Conservation (phyloP, 2,888 invertebrate genomes). For the Pachycephus smyrnensis region DNA sequence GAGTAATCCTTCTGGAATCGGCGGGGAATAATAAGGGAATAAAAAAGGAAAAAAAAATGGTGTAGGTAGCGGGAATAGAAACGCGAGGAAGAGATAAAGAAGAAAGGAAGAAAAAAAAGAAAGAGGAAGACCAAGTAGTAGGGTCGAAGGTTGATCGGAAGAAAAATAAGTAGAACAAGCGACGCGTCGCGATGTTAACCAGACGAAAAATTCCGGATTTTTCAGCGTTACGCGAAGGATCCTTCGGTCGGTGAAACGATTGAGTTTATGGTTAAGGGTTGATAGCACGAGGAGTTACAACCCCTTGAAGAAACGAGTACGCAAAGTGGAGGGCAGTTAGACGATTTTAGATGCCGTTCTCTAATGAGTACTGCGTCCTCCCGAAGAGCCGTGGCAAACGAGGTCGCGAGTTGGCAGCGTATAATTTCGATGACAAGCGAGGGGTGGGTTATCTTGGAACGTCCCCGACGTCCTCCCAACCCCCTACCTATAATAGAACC, state of each 20-base stretch:
- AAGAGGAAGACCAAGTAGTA: slow-evolving; percentile 10
- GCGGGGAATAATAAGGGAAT: no score
- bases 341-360: no score
- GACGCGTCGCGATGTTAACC: no score
- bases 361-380: not conserved
- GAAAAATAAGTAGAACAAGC: slow-evolving; percentile 13
- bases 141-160: slow-evolving; percentile 35
- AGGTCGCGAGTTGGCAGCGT: slow-evolving; percentile 32
- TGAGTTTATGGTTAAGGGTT: no score
- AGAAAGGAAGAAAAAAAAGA: slow-evolving; percentile 13
- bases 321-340: no score
- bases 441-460: slow-evolving; percentile 45
- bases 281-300: no score
- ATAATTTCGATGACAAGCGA: slow-evolving; percentile 58
- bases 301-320: no score
- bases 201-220: no score
- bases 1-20: no score
- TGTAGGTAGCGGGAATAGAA: not conserved
- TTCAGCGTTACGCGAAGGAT: no score
- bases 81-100: slow-evolving; percentile 21
- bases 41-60: not conserved
- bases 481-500: not conserved
- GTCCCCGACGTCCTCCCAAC: slow-evolving; percentile 8
- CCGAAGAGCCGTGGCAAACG: not conserved
- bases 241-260: no score